These are phyloP conservation scores for Microchrysa polita DNA, from an alignment of 2,888 invertebrate species.

Conservation along the genomic window DNA sequence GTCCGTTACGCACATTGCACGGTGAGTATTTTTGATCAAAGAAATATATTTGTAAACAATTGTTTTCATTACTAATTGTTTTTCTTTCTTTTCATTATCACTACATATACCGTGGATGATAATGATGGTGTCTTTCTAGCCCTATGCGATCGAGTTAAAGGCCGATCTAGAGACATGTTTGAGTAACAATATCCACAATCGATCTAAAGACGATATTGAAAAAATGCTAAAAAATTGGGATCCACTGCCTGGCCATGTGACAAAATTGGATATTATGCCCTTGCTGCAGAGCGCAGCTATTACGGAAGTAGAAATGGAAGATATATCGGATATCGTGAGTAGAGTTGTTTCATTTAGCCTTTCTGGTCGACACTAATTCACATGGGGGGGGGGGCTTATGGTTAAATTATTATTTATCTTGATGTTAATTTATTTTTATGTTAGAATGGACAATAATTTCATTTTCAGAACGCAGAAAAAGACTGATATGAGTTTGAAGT, in stretches of 20 bases:
- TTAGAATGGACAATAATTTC: too few relatives aligned
- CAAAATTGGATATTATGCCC: constrained; percentile 82
- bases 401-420: too few relatives aligned
- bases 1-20: constrained; percentile 69
- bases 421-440: too few relatives aligned
- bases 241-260: constrained; percentile 81
- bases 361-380: too few relatives aligned
- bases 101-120: too few relatives aligned
- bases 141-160: constrained; percentile 89
- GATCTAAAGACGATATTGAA: constrained; percentile 81
- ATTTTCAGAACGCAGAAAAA: too few relatives aligned
- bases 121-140: constrained; percentile 70
- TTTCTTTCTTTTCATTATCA: constrained; percentile 23
- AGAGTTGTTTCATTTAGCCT: too few relatives aligned
- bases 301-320: constrained; percentile 87
- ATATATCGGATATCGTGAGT: constrained; percentile 67
- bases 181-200: constrained; percentile 85
- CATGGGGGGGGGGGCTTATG: too few relatives aligned
- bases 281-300: constrained; percentile 86
- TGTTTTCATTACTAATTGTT: constrained; percentile 32
- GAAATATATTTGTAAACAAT: too few relatives aligned
- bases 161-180: constrained; percentile 80
- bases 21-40: constrained; percentile 55
- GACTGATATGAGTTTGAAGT: too few relatives aligned
- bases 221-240: constrained; percentile 78